These are phyloP conservation scores for Tiliacea aurago DNA, from an alignment of 2,888 invertebrate genomes.

Conservation along the genomic window DNA sequence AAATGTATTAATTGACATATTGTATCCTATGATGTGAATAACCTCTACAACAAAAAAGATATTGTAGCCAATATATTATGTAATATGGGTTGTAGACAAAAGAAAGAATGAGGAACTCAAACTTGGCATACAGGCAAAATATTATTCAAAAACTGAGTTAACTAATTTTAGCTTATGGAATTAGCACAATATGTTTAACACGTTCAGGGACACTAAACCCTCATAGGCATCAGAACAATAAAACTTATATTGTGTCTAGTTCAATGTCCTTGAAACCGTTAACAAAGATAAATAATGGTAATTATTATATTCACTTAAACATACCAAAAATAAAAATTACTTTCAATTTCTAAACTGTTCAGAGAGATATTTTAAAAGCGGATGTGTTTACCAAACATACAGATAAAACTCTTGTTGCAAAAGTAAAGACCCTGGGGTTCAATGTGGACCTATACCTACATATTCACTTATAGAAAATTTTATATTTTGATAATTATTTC, in stretches of 20 bases:
- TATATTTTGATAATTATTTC: not conserved
- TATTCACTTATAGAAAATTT: not conserved
- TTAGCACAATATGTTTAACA: too few relatives aligned
- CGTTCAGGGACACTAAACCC: too few relatives aligned
- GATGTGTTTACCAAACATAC: not conserved
- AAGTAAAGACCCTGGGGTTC: not conserved
- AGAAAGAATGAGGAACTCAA: constrained; percentile 28
- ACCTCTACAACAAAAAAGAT: constrained; percentile 32
- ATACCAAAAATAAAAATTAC: not conserved
- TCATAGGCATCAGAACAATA: too few relatives aligned
- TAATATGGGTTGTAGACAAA: constrained; percentile 18
- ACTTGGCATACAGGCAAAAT: constrained; percentile 33
- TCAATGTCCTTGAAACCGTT: not conserved
- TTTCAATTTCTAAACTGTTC: not conserved
- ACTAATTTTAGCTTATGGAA: too few relatives aligned
- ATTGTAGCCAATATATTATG: constrained; percentile 11
- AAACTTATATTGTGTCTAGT: too few relatives aligned
- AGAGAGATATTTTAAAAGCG: not conserved
- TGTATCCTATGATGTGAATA: constrained; percentile 9
- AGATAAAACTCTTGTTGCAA: not conserved
- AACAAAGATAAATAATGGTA: not conserved
- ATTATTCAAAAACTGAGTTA: too few relatives aligned
- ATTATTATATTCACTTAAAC: not conserved
- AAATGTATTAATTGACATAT: too few relatives aligned
- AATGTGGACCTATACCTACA: not conserved